Evolutionary conservation across 2,888 invertebrate genomes (phyloP).

Genomic region (Rotaria sp.): DNA sequence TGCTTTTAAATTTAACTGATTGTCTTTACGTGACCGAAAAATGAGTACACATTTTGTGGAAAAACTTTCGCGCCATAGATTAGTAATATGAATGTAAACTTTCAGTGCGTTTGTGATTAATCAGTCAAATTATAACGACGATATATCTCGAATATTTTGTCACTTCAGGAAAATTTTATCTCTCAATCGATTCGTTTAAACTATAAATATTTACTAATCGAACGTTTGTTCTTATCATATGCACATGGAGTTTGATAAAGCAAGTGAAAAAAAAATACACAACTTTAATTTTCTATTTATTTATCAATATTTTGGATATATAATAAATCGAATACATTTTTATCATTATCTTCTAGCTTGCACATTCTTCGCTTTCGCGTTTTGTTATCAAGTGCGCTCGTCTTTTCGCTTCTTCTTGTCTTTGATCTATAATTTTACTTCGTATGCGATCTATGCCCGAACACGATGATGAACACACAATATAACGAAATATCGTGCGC

Average conservation of each 20-base stretch:
- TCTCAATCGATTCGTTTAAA: background rate
- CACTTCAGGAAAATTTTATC: no score
- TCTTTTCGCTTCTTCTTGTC: background rate
- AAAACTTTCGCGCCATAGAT: no score
- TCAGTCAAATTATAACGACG: no score
- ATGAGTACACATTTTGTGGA: no score
- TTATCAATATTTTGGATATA: background rate
- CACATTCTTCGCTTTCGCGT: background rate
- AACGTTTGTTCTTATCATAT: background rate
- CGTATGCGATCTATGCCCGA: background rate
- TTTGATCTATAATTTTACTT: background rate
- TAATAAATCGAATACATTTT: background rate
- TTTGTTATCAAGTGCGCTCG: background rate
- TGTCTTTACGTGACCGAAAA: no score
- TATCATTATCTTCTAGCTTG: constrained; percentile 5
- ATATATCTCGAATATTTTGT: no score
- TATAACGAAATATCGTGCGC: background rate
- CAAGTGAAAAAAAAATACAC: background rate
- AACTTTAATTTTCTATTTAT: background rate
- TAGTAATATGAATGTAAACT: no score
- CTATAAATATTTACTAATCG: background rate
- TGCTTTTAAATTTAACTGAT: no score
- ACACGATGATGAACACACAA: constrained; percentile 2
- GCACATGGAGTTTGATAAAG: background rate
- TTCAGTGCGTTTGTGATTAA: no score